phyloP scores from a whole-genome alignment of 2,797 vertebrate species.

The Syngnathus rostellatus region DNA sequence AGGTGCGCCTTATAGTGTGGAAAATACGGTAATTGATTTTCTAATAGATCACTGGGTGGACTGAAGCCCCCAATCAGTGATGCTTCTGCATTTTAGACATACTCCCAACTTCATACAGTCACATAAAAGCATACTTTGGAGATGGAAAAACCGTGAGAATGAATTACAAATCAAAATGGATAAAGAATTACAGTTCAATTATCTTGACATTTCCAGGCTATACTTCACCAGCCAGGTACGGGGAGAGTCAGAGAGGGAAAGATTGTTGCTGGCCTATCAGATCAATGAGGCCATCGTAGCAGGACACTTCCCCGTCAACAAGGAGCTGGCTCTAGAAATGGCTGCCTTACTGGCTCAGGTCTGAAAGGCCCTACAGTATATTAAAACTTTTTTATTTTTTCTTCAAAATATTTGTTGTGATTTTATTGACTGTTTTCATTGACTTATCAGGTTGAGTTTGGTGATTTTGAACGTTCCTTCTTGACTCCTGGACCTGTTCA shows the following conservation, averaged over 20 bases:
- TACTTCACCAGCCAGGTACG: slow-evolving; percentile 86
- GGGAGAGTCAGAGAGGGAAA: slow-evolving; percentile 91
- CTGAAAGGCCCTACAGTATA: slow-evolving; percentile 4
- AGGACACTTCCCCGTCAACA: slow-evolving; percentile 93
- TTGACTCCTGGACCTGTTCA: slow-evolving; percentile 74
- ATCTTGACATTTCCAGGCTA: slow-evolving; percentile 64
- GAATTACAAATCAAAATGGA: too few species aligned
- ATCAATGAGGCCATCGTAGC: slow-evolving; percentile 87
- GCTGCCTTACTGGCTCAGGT: slow-evolving; percentile 93
- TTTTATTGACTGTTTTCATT: background rate
- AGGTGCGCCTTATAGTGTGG: too few species aligned
- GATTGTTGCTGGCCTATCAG: slow-evolving; percentile 87
- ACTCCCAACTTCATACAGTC: background rate
- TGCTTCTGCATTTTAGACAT: background rate
- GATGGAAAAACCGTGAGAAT: background rate
- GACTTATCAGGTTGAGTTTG: slow-evolving; percentile 80
- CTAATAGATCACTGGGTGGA: background rate
- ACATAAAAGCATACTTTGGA: background rate
- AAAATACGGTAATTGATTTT: too few species aligned
- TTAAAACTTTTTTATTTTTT: background rate
- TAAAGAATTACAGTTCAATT: background rate
- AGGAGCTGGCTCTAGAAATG: slow-evolving; percentile 93
- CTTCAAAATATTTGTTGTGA: background rate
- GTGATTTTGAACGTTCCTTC: slow-evolving; percentile 92
- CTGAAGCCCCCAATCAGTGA: background rate